These are phyloP conservation scores for Tyrannus savana DNA, from an alignment of 2,113 vertebrate genomes.

Conservation along the genomic window DNA sequence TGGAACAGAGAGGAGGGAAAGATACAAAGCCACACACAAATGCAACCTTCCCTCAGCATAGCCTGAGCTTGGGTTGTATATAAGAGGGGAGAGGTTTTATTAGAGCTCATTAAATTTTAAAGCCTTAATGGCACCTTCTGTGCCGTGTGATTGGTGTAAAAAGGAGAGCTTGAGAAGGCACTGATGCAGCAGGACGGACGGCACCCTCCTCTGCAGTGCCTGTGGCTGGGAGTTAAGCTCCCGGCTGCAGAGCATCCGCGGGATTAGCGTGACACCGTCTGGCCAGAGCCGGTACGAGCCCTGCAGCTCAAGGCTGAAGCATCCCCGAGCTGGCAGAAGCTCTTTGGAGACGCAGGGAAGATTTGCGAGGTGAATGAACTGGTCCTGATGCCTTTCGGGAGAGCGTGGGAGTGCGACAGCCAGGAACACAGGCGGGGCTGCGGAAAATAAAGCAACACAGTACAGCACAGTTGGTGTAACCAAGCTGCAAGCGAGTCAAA, in stretches of 20 bases:
- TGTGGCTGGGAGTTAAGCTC: not conserved
- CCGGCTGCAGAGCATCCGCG: not conserved
- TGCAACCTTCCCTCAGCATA: not conserved
- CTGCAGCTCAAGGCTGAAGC: not conserved
- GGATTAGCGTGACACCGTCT: constrained; percentile 48
- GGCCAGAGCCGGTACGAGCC: not conserved
- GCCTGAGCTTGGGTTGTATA: not conserved
- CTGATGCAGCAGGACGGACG: not conserved
- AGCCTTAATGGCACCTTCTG: constrained; percentile 39
- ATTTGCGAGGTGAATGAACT: not conserved
- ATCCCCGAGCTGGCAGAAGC: not conserved
- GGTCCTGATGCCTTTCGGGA: not conserved
- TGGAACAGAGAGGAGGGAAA: not conserved
- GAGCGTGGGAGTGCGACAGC: not conserved
- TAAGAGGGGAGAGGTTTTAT: not conserved
- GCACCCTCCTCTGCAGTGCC: not conserved
- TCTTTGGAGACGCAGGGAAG: rapidly evolving
- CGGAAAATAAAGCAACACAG: not conserved
- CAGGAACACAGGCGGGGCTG: not conserved
- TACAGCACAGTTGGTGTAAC: not conserved
- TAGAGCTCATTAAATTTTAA: constrained; percentile 61
- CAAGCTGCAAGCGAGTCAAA: not conserved
- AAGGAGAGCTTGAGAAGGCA: not conserved
- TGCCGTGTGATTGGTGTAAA: not conserved
- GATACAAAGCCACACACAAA: not conserved